A percentile compares a stretch with the other conserved stretches of the same genome.
These are phyloP conservation scores for Lithophane ornitopus DNA, from an alignment of 2,888 invertebrate genomes.

Conservation along the genomic window DNA sequence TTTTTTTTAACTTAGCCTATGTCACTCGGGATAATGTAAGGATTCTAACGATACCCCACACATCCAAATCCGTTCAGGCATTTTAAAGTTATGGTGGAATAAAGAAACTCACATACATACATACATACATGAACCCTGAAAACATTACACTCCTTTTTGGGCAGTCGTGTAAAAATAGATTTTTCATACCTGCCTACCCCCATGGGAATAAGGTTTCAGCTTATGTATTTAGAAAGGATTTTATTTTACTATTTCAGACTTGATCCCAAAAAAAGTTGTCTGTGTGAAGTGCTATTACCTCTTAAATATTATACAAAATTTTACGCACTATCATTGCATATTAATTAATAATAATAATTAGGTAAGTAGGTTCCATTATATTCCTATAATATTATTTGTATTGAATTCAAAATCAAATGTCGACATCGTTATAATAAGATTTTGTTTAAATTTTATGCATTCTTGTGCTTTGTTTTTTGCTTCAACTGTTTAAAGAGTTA, in stretches of 20 bases:
- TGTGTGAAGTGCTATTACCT: not conserved
- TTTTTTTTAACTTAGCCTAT: too few species aligned
- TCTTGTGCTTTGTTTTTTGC: slow-evolving; percentile 63
- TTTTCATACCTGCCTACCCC: too few species aligned
- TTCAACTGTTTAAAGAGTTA: slow-evolving; percentile 34
- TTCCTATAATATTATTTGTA: slow-evolving; percentile 1
- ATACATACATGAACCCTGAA: too few species aligned
- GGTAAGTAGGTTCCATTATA: slow-evolving; percentile 4
- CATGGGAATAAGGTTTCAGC: not conserved
- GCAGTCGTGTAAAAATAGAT: too few species aligned
- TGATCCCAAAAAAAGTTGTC: not conserved
- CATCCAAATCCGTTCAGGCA: too few species aligned
- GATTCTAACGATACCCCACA: too few species aligned
- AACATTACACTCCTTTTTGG: too few species aligned
- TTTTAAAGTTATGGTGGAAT: too few species aligned
- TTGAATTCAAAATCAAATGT: slow-evolving; percentile 55
- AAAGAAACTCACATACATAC: too few species aligned
- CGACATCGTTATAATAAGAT: slow-evolving; percentile 44
- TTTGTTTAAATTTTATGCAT: slow-evolving; percentile 65
- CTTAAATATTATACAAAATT: slow-evolving; percentile 1
- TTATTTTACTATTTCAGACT: not conserved
- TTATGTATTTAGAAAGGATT: not conserved
- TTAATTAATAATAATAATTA: slow-evolving; percentile 11
- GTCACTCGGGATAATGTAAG: too few species aligned
- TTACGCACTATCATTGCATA: slow-evolving; percentile 6